Conservation (phyloP, 2,888 invertebrate genomes). For the Chydorus sphaericus region DNA sequence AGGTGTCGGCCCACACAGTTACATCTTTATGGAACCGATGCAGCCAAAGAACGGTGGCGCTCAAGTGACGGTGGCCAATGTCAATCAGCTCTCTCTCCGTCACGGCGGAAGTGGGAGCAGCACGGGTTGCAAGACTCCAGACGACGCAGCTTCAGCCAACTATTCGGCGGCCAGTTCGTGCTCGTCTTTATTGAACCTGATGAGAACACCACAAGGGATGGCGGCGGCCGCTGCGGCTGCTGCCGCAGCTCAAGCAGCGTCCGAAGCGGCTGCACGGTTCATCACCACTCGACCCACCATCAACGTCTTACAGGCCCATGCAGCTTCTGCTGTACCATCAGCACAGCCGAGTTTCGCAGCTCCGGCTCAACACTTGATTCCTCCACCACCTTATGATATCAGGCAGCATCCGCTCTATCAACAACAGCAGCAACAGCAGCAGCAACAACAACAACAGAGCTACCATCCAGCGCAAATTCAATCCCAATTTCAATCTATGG, state of each 20-base stretch:
- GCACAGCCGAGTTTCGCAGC: constrained; percentile 26
- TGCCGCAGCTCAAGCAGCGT: neutral
- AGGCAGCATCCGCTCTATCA: constrained; percentile 10
- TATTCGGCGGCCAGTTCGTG: neutral
- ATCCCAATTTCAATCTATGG: constrained; percentile 10
- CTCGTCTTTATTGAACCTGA: constrained; percentile 4
- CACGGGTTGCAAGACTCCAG: constrained; percentile 3
- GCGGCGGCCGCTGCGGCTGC: neutral
- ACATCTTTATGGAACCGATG: constrained; percentile 10
- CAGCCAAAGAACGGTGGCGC: constrained; percentile 17
- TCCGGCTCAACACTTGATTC: constrained; percentile 12
- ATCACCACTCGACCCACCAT: constrained; percentile 62
- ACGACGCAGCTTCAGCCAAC: neutral
- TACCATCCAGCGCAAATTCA: constrained; percentile 11
- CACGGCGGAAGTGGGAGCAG: constrained; percentile 13
- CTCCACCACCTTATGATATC: constrained; percentile 11
- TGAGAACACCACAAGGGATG: neutral
- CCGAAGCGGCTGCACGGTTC: constrained; percentile 55
- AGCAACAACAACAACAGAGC: constrained; percentile 6
- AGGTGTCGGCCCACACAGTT: neutral
- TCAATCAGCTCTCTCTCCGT: constrained; percentile 17
- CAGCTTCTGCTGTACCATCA: constrained; percentile 44
- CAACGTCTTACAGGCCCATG: constrained; percentile 59
- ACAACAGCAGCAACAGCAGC: constrained; percentile 4
- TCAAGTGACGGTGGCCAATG: constrained; percentile 18